These are phyloP conservation scores for Colaptes auratus DNA, from an alignment of 2,113 vertebrate species.

Conservation along the genomic window DNA sequence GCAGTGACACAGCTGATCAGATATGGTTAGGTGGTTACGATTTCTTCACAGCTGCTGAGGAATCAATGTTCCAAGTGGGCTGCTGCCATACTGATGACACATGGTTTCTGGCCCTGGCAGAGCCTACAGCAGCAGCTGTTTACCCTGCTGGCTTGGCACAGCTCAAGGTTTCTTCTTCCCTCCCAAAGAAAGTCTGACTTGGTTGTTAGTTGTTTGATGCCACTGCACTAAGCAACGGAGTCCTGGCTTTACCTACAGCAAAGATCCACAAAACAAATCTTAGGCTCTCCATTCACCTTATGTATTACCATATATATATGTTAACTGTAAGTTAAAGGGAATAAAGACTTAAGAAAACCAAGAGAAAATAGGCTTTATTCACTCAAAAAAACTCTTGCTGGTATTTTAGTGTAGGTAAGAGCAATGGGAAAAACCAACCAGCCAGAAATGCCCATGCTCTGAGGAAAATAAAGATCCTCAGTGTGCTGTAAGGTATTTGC, in stretches of 20 bases:
- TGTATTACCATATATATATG: not conserved
- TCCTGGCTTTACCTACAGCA: not conserved
- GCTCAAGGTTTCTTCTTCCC: not conserved
- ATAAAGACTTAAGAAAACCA: not conserved
- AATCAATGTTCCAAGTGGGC: not conserved
- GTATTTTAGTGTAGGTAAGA: not conserved
- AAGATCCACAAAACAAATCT: not conserved
- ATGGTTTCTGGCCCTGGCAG: not conserved
- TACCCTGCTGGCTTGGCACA: not conserved
- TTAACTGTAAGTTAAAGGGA: not conserved
- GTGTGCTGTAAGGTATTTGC: not conserved
- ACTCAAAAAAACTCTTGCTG: not conserved
- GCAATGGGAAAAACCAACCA: not conserved
- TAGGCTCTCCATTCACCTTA: not conserved
- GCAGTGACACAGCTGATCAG: not conserved
- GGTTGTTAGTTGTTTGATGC: not conserved
- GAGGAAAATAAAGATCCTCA: not conserved
- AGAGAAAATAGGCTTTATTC: not conserved
- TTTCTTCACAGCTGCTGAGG: slow-evolving; percentile 19
- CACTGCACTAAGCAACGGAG: not conserved
- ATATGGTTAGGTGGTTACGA: not conserved
- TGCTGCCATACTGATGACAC: slow-evolving; percentile 7
- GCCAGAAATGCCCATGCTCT: not conserved
- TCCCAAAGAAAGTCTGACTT: not conserved
- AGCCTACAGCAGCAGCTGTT: slow-evolving; percentile 7